Conservation (phyloP, 2,797 vertebrate genomes). For the Acropternis orthonyx region DNA sequence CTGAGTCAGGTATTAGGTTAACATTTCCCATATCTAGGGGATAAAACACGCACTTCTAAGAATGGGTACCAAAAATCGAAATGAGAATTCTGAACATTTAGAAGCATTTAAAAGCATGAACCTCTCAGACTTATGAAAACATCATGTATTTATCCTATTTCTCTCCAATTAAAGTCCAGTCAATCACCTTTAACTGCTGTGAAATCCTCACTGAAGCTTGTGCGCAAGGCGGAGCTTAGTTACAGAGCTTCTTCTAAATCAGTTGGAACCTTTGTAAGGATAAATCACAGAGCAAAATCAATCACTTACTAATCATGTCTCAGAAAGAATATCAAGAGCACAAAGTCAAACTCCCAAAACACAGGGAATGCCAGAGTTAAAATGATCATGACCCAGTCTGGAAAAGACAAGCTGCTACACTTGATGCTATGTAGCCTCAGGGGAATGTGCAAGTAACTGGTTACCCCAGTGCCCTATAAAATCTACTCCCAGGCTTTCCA, state of each 20-base stretch:
- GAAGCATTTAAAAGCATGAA: neutral
- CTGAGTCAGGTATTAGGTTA: neutral
- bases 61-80: neutral
- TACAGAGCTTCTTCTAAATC: neutral
- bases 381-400: neutral
- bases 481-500: constrained; percentile 18
- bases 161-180: neutral
- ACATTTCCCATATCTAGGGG: neutral
- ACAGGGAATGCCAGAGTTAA: neutral
- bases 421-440: neutral
- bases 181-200: neutral
- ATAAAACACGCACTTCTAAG: neutral
- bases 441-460: constrained; percentile 54
- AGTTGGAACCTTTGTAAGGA: neutral
- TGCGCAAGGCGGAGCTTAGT: neutral
- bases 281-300: neutral
- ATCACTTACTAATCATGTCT: neutral
- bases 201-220: neutral
- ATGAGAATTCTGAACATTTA: neutral
- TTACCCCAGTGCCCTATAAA: constrained; percentile 49
- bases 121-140: neutral
- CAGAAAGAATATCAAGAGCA: neutral
- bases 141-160: neutral
- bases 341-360: neutral
- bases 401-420: constrained; percentile 24